Evolutionary conservation across 2,797 vertebrate species (phyloP).

Genomic region (Xenops minutus): DNA sequence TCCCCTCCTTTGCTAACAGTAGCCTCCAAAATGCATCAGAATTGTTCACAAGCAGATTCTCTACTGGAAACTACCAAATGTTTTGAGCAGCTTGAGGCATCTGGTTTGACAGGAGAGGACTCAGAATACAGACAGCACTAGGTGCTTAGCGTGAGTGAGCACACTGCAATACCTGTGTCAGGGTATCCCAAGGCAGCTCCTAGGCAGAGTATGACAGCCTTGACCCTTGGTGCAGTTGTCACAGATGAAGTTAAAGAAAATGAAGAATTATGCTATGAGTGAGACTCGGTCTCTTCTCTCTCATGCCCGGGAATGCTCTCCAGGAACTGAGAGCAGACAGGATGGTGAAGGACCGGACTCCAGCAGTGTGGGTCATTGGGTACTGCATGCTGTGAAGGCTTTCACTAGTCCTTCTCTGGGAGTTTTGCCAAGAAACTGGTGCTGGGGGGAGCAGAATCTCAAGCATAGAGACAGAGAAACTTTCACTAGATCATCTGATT

Average conservation of each 20-base stretch:
- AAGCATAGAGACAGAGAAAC: neutral
- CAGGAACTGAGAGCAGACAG: neutral
- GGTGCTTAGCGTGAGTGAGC: neutral
- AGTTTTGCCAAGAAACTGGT: neutral
- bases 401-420: neutral
- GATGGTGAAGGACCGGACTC: neutral
- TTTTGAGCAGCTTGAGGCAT: neutral
- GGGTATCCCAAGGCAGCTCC: neutral
- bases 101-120: neutral
- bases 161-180: accelerated
- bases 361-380: neutral
- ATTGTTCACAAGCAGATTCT: neutral
- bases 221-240: neutral
- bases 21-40: neutral
- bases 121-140: neutral
- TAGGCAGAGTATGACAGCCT: neutral
- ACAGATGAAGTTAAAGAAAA: neutral
- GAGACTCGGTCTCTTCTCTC: neutral
- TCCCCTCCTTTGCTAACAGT: neutral
- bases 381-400: neutral
- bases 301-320: neutral
- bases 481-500: neutral
- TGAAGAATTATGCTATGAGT: neutral
- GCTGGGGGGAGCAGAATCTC: neutral
- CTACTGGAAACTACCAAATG: neutral